Conservation (phyloP, 2,113 vertebrate species). For the Orcinus orca region DNA sequence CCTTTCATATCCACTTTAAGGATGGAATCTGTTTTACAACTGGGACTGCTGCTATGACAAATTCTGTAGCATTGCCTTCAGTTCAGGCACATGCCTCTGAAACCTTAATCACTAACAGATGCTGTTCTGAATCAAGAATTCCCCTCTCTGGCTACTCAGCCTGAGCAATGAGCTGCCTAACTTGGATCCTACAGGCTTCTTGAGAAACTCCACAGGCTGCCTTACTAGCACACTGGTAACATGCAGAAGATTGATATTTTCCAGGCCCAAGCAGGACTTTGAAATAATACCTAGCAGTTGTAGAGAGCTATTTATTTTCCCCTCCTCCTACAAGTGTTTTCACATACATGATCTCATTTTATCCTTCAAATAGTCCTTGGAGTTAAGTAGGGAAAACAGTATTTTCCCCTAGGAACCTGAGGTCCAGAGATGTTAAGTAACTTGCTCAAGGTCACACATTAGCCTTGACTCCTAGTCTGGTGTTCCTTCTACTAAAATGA, state of each 20-base stretch:
- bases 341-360: constrained; percentile 67
- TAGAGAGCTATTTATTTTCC: constrained; percentile 67
- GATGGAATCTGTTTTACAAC: constrained; percentile 48
- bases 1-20: constrained; percentile 63
- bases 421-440: constrained; percentile 57
- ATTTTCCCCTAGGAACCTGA: constrained; percentile 54
- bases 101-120: constrained; percentile 76
- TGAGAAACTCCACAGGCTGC: constrained; percentile 73
- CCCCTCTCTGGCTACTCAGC: constrained; percentile 58
- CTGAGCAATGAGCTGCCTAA: constrained; percentile 77
- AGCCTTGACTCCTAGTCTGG: constrained; percentile 25
- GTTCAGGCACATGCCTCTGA: constrained; percentile 61
- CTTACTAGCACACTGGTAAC: constrained; percentile 58
- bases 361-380: constrained; percentile 63
- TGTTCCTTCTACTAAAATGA: constrained; percentile 37
- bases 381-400: constrained; percentile 55
- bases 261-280: constrained; percentile 70
- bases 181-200: constrained; percentile 67
- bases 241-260: constrained; percentile 73
- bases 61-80: constrained; percentile 33
- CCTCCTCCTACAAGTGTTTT: constrained; percentile 69
- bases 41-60: constrained; percentile 37
- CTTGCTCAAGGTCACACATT: constrained; percentile 60
- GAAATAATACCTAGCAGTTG: constrained; percentile 72
- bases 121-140: constrained; percentile 68